Evolutionary conservation across 2,113 vertebrate species (phyloP).

Genomic region (Diglossa brunneiventris): DNA sequence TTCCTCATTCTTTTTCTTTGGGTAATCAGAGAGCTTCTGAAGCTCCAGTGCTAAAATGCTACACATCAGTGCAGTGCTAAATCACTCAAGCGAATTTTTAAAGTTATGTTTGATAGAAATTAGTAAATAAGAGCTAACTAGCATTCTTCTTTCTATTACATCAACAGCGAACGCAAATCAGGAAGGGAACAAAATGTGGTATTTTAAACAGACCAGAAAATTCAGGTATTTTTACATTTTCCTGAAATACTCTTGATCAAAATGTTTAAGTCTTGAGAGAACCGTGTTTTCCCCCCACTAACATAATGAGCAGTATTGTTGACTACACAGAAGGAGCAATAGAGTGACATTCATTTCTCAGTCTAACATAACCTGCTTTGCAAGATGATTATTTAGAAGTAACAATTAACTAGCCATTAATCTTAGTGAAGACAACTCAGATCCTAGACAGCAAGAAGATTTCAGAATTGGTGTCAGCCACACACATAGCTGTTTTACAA

Average conservation of each 20-base stretch:
- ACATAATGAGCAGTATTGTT: neutral
- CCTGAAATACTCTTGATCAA: neutral
- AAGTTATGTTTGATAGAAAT: neutral
- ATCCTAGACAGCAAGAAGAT: neutral
- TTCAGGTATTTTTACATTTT: neutral
- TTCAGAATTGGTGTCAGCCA: neutral
- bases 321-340: neutral
- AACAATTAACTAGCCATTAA: neutral
- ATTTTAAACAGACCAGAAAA: neutral
- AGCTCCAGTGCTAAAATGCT: neutral
- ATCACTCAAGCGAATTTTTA: neutral
- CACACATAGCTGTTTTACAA: neutral
- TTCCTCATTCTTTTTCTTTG: neutral
- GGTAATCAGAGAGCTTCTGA: neutral
- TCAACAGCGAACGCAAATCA: neutral
- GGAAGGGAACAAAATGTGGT: neutral
- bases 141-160: neutral
- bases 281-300: neutral
- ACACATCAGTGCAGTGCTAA: neutral
- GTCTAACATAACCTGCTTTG: neutral
- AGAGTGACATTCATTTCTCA: neutral
- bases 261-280: neutral
- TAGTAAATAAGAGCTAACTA: neutral
- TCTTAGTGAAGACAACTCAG: neutral
- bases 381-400: neutral